Conservation (phyloP, 2,888 invertebrate genomes). For the Coecobrya sp. region DNA sequence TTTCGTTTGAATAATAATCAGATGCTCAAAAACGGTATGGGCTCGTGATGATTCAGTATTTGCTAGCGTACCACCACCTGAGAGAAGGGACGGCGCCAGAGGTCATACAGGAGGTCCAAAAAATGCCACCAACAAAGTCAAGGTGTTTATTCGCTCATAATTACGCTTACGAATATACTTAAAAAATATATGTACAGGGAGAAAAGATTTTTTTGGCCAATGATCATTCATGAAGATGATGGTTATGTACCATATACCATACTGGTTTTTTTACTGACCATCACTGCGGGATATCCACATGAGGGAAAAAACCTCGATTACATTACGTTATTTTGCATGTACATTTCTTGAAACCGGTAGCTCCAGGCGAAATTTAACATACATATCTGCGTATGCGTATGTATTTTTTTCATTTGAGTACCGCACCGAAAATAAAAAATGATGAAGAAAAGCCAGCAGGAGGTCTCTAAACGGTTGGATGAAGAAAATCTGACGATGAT, state of each 20-base stretch:
- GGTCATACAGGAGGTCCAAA: constrained; percentile 81
- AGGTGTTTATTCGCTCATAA: constrained; percentile 83
- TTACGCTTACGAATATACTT: constrained; percentile 51
- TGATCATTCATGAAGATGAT: neutral
- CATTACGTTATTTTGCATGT: constrained; percentile 21
- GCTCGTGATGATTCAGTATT: neutral
- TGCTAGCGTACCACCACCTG: constrained; percentile 79
- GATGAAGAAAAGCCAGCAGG: constrained; percentile 73
- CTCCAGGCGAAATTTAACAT: constrained; percentile 51
- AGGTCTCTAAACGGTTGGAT: constrained; percentile 57
- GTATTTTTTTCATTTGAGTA: neutral
- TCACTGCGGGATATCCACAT: constrained; percentile 64
- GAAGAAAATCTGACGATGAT: constrained; percentile 25
- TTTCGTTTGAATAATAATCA: constrained; percentile 30
- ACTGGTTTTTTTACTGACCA: constrained; percentile 58
- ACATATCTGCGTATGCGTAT: neutral
- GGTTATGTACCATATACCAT: constrained; percentile 18
- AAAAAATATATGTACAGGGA: neutral
- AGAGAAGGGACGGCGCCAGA: constrained; percentile 84
- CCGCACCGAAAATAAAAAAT: constrained; percentile 46
- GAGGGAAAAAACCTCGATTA: constrained; percentile 16
- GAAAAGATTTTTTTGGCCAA: neutral
- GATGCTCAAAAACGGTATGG: constrained; percentile 25
- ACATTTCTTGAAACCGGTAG: constrained; percentile 7
- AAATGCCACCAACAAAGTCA: constrained; percentile 80